Base-by-base conservation (phyloP, 2,113 vertebrate species). In the Odobenus rosmarus region DNA sequence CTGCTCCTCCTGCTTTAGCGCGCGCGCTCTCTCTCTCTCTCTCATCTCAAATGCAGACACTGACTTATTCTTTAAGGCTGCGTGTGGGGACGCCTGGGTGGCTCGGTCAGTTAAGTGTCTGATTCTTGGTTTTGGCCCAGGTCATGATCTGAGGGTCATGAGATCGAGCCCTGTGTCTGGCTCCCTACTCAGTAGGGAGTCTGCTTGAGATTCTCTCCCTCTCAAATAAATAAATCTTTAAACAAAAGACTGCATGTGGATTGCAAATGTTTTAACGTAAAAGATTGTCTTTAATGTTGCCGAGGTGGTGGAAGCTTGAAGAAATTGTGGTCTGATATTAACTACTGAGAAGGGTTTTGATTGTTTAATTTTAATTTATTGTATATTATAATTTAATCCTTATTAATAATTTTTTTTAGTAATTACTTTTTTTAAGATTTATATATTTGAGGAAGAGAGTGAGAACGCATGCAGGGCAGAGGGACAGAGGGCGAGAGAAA, bases 211-310 rank as follows among this genome's bases (percentile, higher is more conserved):
- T 36, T 69, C 16, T 69, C 33, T 69, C 67, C 64, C 67, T 69
- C 33, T 69, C 33, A 67, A 18, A n/a, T 33, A 69, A 69, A 67
- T n/a, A n/a, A 69, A 69, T 69, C 36, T 36, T n/a, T 69, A 36
- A 69, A 69, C 19, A 69, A 77, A 77, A 81, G 42, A 92, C 28
- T 69, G 21, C 67, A 28, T 93, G 24, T 92, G 77, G 51, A 55
- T 96, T 95, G 19, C 10, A 42, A 94, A 62, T 86, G n/a, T 88
- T 95, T 95, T 88, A 80, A 62, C 24, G 36, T 49, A 91, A 69
- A 95, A 91, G 8, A 33, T 90, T 19, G 4, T 69, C 93, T 80
- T 83, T 81, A 8, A 39, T 94, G 57, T 92, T 95, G 64, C 33
- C 26, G 31, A 80, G 5, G 11, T 90, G 59, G 23, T 49, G 59